Base-by-base conservation (phyloP, 1,140 invertebrate genomes). In the Drosophila pruinosa region DNA sequence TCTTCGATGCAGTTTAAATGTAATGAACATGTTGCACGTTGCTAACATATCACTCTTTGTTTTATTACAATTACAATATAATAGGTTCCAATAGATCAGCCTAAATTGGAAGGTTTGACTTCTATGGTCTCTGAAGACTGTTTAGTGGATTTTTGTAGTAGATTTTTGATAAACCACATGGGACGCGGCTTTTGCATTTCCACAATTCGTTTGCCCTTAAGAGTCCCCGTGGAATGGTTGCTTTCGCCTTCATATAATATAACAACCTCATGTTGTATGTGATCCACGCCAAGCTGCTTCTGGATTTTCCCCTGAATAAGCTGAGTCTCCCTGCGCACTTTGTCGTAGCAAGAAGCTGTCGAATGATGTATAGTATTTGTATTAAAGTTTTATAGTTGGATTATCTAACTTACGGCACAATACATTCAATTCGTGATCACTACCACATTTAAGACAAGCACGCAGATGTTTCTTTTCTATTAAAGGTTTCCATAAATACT, bases 231-330 rank as follows among this genome's bases (percentile, higher is more conserved):
- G 2, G 90, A 59, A 63, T 93, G 89, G 26, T 94, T 91, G 14
- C 93, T 94, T 91, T 98, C 97, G 53, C 95, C 95, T 88, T 97
- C 93, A 91, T 98, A 98, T 0, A 97, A 85, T 3, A 98, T 95
- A 41, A 97, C 92, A 1, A 98, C 95, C 91, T 98, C 96, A 89
- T 96, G 93, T 89, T 97, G 96, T 41, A 97, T 93, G 3, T 96
- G 95, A 6, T 93, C 90, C 10, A 96, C 82, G 47, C 94, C 94
- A 8, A 97, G 91, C 75, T 96, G 92, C 38, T 94, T 90, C 83
- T 94, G 91, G 71, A 98, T 97, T 72, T 94, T 93, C 4, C 94
- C 92, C 92, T 97, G 94, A 91, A 98, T 96, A 65, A 92, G 92
- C 91, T 94, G 92, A 0, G 97, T 98, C 93, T 98, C 97, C 50